A percentile compares a stretch with the other conserved stretches of the same genome.
These are phyloP conservation scores for Numenius arquata DNA, from an alignment of 2,113 vertebrate genomes.

Conservation along the genomic window DNA sequence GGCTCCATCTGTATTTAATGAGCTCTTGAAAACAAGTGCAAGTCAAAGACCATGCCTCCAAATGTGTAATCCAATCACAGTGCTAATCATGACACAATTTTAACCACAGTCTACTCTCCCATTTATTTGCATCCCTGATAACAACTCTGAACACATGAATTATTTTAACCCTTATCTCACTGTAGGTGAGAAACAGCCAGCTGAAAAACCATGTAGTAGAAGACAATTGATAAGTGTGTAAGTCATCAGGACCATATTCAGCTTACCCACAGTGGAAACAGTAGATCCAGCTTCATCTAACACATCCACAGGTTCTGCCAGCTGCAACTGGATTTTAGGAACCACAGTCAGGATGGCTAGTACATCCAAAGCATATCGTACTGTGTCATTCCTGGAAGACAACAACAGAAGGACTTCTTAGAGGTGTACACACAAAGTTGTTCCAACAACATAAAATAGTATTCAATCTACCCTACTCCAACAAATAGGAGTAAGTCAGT, in stretches of 20 bases:
- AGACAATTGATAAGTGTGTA: neutral
- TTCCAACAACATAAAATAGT: neutral
- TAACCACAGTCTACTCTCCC: neutral
- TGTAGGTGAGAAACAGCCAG: neutral
- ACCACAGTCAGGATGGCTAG: conserved; percentile 96
- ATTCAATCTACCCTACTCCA: neutral
- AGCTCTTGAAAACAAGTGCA: neutral
- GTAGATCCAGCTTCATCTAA: conserved; percentile 91
- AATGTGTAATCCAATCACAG: neutral
- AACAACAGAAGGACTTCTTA: neutral
- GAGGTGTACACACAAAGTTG: neutral
- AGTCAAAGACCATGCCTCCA: neutral
- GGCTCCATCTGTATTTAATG: neutral
- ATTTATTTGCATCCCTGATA: neutral
- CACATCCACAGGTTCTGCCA: conserved; percentile 93
- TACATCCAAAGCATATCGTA: conserved; percentile 95
- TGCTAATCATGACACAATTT: neutral
- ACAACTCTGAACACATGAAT: neutral
- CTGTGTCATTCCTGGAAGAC: conserved; percentile 90
- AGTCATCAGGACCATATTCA: neutral
- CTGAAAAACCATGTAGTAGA: neutral
- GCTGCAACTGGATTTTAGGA: conserved; percentile 93
- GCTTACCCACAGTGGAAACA: conserved; percentile 93
- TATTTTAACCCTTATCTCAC: neutral
- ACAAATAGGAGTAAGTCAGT: neutral